phyloP scores from a whole-genome alignment of 2,113 vertebrate species.

The Acanthochromis polyacanthus region DNA sequence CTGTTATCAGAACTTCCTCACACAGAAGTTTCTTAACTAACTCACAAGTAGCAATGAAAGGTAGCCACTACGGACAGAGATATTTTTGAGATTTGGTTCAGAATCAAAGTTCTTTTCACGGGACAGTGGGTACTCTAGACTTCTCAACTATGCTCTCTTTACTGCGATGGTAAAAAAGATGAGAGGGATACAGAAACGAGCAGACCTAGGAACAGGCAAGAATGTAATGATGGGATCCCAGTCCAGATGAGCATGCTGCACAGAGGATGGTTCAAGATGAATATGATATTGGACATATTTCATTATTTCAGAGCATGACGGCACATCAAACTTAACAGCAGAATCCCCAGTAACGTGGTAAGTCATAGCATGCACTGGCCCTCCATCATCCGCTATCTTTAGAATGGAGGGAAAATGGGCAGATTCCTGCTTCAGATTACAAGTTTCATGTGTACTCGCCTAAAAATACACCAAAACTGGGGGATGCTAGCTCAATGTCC shows the following conservation, averaged over 20 bases:
- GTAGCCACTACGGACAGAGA: background rate
- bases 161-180: constrained; percentile 34
- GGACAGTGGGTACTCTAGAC: constrained; percentile 33
- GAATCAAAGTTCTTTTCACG: constrained; percentile 41
- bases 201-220: constrained; percentile 15
- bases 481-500: constrained; percentile 30
- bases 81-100: background rate
- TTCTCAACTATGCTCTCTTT: constrained; percentile 50
- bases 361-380: background rate
- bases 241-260: constrained; percentile 9
- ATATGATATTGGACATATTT: constrained; percentile 23
- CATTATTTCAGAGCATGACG: constrained; percentile 33
- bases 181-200: constrained; percentile 39
- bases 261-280: constrained; percentile 31
- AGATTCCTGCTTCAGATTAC: constrained; percentile 41
- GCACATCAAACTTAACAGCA: constrained; percentile 22
- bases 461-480: constrained; percentile 33
- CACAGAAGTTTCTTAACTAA: constrained; percentile 19
- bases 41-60: background rate
- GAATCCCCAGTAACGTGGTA: background rate
- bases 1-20: constrained; percentile 21
- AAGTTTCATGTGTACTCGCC: background rate
- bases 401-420: constrained; percentile 38
- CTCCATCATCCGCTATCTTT: constrained; percentile 44
- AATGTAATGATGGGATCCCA: constrained; percentile 44